A percentile compares a stretch with the other conserved stretches of the same genome.
Conservation (phyloP, 2,888 invertebrate species). For the Harmothoe impar region DNA sequence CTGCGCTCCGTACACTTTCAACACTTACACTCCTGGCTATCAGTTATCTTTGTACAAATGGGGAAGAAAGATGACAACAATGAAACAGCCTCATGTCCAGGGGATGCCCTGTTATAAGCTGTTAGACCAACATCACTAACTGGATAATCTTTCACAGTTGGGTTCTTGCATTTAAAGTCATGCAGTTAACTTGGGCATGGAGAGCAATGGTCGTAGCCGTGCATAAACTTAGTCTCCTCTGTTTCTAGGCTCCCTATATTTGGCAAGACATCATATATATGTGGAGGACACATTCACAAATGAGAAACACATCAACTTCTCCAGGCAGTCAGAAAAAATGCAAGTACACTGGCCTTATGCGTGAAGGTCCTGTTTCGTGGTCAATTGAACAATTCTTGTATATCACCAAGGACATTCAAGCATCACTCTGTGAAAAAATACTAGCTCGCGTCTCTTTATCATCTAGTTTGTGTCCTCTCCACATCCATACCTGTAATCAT, state of each 20-base stretch:
- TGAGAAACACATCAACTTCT: constrained; percentile 1
- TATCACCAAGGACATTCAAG: constrained; percentile 20
- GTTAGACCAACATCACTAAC: no score
- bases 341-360: constrained; percentile 21
- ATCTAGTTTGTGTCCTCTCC: neutral
- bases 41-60: neutral
- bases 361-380: constrained; percentile 7
- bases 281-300: neutral
- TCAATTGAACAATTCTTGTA: neutral
- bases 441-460: neutral
- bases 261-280: constrained; percentile 33
- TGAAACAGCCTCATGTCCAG: neutral
- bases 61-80: constrained; percentile 10
- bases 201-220: neutral
- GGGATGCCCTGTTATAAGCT: neutral
- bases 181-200: neutral
- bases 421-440: constrained; percentile 19
- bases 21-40: neutral
- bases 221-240: neutral
- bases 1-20: neutral
- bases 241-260: neutral
- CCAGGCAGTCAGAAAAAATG: neutral
- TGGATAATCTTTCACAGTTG: neutral
- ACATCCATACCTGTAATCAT: neutral
- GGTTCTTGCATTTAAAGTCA: neutral